Base-by-base conservation (phyloP, 2,797 vertebrate species). In the Glossophaga mutica region DNA sequence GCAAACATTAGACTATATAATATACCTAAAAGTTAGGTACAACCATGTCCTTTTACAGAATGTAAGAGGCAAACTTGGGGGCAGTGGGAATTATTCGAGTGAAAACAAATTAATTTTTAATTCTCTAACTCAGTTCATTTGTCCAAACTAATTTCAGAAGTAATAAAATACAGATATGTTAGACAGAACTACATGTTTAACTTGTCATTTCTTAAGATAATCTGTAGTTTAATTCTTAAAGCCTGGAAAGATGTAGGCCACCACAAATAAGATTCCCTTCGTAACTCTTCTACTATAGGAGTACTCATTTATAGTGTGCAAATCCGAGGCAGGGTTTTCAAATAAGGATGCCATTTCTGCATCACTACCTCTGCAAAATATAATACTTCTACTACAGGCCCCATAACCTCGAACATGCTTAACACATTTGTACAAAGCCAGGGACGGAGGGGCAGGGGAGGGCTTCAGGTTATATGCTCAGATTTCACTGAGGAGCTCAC, bases 121-220 rank as follows among this genome's bases (percentile, higher is more conserved):
- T 94, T 90, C 76, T 91, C 57, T 85, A 10, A 71, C 12, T 92
- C 59, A 42, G 57, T 97, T 98, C 85, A 97, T 90, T 93, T 76
- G 76, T 87, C 62, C 79, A 96, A 97, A 97, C 71, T 92, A 96
- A 94, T 86, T 96, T 89, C 94, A 85, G 87, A 97, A 97, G 95
- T 89, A 76, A 94, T 96, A 98, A 94, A 37, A 90, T 12, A 96
- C 19, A 57, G 74, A 59, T 91, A 90, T n/a, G 50, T 95, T n/a
- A 96, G 76, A 50, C 0, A 68, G 42, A 96, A 95, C 32, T 81
- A 88, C 94, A 39, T 19, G 77, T 62, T 91, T 94, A 91, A 90
- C 70, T 93, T 77, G 15, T 77, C 82, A 81, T 81, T 95, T 97
- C 55, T 94, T 94, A 95, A 93, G 3, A 90, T 44, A 67, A 50